Evolutionary conservation across 2,797 vertebrate genomes (phyloP).

Genomic region (Sebastes itinus): DNA sequence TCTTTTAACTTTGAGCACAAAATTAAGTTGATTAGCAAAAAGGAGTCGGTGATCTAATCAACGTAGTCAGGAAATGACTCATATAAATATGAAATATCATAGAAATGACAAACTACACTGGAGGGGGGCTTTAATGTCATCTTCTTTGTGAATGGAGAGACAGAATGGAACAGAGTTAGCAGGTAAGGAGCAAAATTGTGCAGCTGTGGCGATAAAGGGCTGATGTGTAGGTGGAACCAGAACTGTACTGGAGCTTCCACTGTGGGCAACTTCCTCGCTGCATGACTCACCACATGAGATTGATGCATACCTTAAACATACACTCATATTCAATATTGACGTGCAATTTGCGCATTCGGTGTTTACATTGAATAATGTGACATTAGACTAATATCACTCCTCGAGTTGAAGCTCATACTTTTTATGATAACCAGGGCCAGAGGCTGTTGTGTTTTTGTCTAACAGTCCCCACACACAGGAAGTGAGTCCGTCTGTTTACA

Average conservation of each 20-base stretch:
- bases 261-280: constrained; percentile 51
- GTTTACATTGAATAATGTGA: background rate
- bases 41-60: too few species aligned
- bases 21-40: too few species aligned
- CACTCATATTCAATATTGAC: constrained; percentile 13
- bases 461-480: constrained; percentile 25
- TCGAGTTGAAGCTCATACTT: background rate
- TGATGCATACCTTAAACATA: background rate
- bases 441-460: constrained; percentile 33
- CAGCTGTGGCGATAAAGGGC: constrained; percentile 10
- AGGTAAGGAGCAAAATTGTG: constrained; percentile 4
- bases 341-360: background rate
- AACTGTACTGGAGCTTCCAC: constrained; percentile 69
- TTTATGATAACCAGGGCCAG: background rate
- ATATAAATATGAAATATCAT: too few species aligned
- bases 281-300: constrained; percentile 60
- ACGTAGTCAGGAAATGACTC: too few species aligned
- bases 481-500: constrained; percentile 24
- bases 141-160: constrained; percentile 17
- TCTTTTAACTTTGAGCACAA: too few species aligned
- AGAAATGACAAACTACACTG: too few species aligned
- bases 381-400: constrained; percentile 1
- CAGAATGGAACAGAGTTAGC: constrained; percentile 27
- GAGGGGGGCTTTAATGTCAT: background rate
- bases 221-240: constrained; percentile 48